A percentile compares a stretch with the other conserved stretches of the same genome.
phyloP scores from a whole-genome alignment of 2,797 vertebrate genomes.

The Agapornis canus region DNA sequence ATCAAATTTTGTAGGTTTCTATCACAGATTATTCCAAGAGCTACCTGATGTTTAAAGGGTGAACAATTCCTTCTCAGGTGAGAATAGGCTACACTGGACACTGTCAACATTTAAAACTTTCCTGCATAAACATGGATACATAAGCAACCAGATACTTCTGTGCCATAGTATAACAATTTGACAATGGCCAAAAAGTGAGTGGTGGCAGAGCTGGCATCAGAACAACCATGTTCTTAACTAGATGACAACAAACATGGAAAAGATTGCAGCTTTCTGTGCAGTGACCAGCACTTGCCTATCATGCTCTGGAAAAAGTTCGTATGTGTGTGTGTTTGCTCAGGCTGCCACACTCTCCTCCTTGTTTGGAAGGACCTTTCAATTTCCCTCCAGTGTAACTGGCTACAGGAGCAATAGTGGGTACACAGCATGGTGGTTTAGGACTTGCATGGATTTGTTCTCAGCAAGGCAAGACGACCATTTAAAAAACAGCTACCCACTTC shows the following conservation, averaged over 20 bases:
- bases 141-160: not conserved
- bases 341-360: not conserved
- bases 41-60: not conserved
- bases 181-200: not conserved
- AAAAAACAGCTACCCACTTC: not conserved
- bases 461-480: not conserved
- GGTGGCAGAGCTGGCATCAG: not conserved
- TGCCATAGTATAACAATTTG: not conserved
- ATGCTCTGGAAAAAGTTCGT: not conserved
- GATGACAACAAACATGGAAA: not conserved
- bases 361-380: not conserved
- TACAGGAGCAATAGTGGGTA: not conserved
- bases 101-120: not conserved
- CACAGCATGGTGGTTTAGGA: not conserved
- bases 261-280: not conserved
- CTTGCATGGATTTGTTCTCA: not conserved
- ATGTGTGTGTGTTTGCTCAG: not conserved
- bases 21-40: not conserved
- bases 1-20: not conserved
- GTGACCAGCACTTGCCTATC: not conserved
- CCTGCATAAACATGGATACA: accelerated
- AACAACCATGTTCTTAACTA: accelerated
- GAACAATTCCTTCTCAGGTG: not conserved
- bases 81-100: not conserved
- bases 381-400: not conserved